Evolutionary conservation across 2,888 invertebrate genomes (phyloP), one percentile per base, ranked within the genome.

Genomic region (Blastobasis adustella): DNA sequence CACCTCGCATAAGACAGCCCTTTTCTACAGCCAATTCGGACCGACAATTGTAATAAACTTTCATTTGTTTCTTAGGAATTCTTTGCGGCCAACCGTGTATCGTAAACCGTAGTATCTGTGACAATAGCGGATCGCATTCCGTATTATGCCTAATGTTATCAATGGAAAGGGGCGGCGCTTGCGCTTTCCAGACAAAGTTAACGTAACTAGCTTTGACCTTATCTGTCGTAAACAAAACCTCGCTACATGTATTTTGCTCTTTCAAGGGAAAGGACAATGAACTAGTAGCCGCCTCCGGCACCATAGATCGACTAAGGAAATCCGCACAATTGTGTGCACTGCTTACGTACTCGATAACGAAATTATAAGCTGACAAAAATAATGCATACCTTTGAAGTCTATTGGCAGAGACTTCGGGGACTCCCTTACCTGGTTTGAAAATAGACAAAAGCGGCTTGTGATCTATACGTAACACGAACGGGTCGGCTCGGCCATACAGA

Each of bases 331-430:
- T 55, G 42, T 44, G 39, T 7, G 45, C 10, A 47, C 55, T 55
- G 1, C 52, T 42, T 4, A 55, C 51, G 6, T 51, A 52, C 38
- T 58, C 55, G 37, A 55, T 5, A n/a, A 4, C n/a, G 40, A 37
- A 47, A 37, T 47, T 45, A 37, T 49, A 52, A 2, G 41, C 45
- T 4, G 45, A 38, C 10, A 50, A 37, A 48, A 50, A 53, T 10
- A 53, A 6, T 38, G 50, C 53, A 9, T 54, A 53, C 36, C 53
- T n/a, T 50, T 53, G 53, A 8, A 53, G 46, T 4, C 60, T 37
- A 38, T 58, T 59, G 1, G 58, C 61, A 0, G 59, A 52, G 10
- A 59, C 49, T 48, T 58, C 57, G 0, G 62, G 58, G 5, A 62
- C 44, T 5, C 60, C 62, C n/a, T 50, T 53, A 10, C 47, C 7